Evolutionary conservation across 2,888 invertebrate genomes (phyloP), one percentile per base, ranked within the genome.

Genomic region (Tenthredo mesomela): DNA sequence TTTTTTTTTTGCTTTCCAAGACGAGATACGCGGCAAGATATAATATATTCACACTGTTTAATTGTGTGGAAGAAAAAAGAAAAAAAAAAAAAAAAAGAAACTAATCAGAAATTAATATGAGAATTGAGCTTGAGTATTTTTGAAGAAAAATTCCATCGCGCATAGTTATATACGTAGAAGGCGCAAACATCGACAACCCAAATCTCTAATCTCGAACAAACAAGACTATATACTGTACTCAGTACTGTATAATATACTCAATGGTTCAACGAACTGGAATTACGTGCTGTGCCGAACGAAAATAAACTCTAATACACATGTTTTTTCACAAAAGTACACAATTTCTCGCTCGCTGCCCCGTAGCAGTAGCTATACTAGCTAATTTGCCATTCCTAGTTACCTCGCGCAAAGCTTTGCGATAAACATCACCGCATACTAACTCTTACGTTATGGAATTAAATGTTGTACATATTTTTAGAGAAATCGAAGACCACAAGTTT

Each of bases 141-240:
- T 77, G 47, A 50, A 37, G 15, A 77, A 77, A 50, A 50, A 77
- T 50, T 77, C 75, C 75, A 77, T 12, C 47, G 50, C 4, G 33
- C 21, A 71, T n/a, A n/a, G n/a, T n/a, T n/a, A n/a, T n/a, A n/a
- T n/a, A 18, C 70, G 15, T 40, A n/a, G 18, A 50, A 78, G 58
- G 25, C 82, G 58, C 54, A 54, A 82, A 82, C 82, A 82, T 82
- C 82, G 82, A 65, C 82, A 70, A 82, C 82, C 70, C 82, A 70
- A 82, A 67, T 82, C 47, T 70, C 70, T 82, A 82, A 82, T 82
- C 82, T 82, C 82, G 29, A 67, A 47, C 67, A 82, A 37, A 43
- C 67, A n/a, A 77, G 5, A 40, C 21, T 25, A 40, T n/a, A 40
- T 40, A 61, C 58, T 47, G 29, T 80, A 61, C 80, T 10, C 47